These are phyloP conservation scores for Apoda limacodes DNA, from an alignment of 2,888 invertebrate species.

Conservation along the genomic window DNA sequence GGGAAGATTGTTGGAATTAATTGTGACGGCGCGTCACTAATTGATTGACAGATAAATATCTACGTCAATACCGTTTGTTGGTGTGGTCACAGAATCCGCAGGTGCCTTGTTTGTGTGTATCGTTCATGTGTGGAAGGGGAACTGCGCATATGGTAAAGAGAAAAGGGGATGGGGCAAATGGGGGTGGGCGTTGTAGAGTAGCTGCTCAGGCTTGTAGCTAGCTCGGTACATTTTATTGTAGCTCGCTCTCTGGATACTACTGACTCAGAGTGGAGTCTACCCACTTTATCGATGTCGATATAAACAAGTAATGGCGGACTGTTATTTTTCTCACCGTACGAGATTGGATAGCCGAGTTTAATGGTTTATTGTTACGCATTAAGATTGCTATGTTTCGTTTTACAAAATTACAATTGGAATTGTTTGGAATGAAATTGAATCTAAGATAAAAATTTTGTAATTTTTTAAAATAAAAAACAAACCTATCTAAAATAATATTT, in stretches of 20 bases:
- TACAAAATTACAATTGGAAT: slow-evolving; percentile 22
- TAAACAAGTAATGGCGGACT: slow-evolving; percentile 38
- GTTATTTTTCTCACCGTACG: slow-evolving; percentile 37
- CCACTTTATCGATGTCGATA: slow-evolving; percentile 51
- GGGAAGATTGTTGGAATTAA: no score
- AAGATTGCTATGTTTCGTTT: slow-evolving; percentile 24
- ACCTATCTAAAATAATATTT: no score
- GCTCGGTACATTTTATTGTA: slow-evolving; percentile 69
- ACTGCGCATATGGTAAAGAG: slow-evolving; percentile 52
- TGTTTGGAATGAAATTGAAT: no score
- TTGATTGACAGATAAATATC: slow-evolving; percentile 44
- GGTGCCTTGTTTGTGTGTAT: slow-evolving; percentile 28
- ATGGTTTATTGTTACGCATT: slow-evolving; percentile 33
- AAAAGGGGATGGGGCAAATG: slow-evolving; percentile 24
- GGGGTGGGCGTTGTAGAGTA: slow-evolving; percentile 41
- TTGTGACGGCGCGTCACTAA: slow-evolving; percentile 29
- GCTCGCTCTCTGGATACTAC: slow-evolving; percentile 62
- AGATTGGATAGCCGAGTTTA: slow-evolving; percentile 35
- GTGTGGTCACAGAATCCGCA: slow-evolving; percentile 39
- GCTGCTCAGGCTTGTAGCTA: slow-evolving; percentile 66
- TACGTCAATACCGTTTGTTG: slow-evolving; percentile 37
- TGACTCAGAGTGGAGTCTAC: slow-evolving; percentile 34
- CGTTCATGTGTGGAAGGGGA: slow-evolving; percentile 33
- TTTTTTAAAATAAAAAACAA: no score
- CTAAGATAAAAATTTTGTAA: no score